Percentiles rank a stretch among this genome's conserved stretches.
Evolutionary conservation across 2,113 vertebrate species (phyloP).

Genomic region (Protomyctophum bolini): DNA sequence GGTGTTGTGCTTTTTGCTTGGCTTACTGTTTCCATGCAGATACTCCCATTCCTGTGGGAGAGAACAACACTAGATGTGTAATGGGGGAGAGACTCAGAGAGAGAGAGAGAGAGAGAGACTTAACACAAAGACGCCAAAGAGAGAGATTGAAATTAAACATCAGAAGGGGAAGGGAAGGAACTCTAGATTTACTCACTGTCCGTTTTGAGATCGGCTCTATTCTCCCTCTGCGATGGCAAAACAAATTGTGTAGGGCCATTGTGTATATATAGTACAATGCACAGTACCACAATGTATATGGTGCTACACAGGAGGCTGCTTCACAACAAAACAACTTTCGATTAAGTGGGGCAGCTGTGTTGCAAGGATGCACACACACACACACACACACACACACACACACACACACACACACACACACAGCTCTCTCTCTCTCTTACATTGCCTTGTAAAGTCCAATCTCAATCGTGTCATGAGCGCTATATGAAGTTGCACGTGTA

Average conservation of each 20-base stretch:
- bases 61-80: constrained; percentile 47
- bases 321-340: too few relatives aligned
- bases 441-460: background rate
- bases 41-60: constrained; percentile 48
- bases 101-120: constrained; percentile 13
- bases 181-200: constrained; percentile 66
- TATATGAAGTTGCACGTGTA: too few relatives aligned
- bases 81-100: constrained; percentile 15
- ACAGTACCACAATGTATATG: too few relatives aligned
- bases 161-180: constrained; percentile 47
- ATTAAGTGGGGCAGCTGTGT: background rate
- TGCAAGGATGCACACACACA: background rate
- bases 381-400: background rate
- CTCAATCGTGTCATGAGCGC: background rate
- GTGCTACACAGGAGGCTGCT: too few relatives aligned
- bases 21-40: constrained; percentile 53
- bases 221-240: too few relatives aligned
- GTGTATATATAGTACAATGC: too few relatives aligned
- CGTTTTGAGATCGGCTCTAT: constrained; percentile 44
- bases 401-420: background rate
- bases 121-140: constrained; percentile 4
- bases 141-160: constrained; percentile 32
- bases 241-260: too few relatives aligned
- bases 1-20: constrained; percentile 56
- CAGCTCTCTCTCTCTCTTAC: too few relatives aligned